A percentile compares a stretch with the other conserved stretches of the same genome.
These are phyloP conservation scores for Diachrysia chrysitis DNA, from an alignment of 2,888 invertebrate genomes.

Conservation along the genomic window DNA sequence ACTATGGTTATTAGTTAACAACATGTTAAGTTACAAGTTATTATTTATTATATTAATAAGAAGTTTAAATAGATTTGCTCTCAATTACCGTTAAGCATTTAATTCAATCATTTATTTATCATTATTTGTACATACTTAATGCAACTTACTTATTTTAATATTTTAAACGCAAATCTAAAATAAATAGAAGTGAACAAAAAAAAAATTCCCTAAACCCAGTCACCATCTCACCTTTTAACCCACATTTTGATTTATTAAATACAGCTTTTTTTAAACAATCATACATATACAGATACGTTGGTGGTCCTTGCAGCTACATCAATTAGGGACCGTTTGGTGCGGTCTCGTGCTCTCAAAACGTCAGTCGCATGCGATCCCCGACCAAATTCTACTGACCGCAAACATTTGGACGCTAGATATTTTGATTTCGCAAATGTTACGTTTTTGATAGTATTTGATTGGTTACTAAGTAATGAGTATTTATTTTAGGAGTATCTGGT, in stretches of 20 bases:
- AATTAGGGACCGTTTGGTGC: constrained; percentile 57
- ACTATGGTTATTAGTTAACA: too few relatives aligned
- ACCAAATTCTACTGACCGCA: constrained; percentile 52
- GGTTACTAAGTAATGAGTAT: background rate
- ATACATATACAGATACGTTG: constrained; percentile 10
- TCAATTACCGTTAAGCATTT: too few relatives aligned
- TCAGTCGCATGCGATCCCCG: constrained; percentile 45
- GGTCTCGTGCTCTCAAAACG: constrained; percentile 48
- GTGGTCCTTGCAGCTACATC: constrained; percentile 41
- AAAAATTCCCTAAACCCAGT: background rate
- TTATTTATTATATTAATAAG: too few relatives aligned
- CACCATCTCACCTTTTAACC: background rate
- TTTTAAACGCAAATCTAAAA: background rate
- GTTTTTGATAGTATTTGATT: constrained; percentile 17
- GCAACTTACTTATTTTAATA: too few relatives aligned
- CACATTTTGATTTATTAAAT: background rate
- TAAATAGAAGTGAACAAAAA: background rate
- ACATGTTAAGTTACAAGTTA: too few relatives aligned
- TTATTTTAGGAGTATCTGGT: background rate
- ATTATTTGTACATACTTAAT: too few relatives aligned
- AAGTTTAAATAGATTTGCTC: too few relatives aligned
- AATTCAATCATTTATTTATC: too few relatives aligned
- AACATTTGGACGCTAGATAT: constrained; percentile 48
- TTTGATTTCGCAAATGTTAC: constrained; percentile 49
- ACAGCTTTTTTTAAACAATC: background rate